A percentile compares a stretch with the other conserved stretches of the same genome.
Conservation (phyloP, 2,888 invertebrate genomes). For the Caenorhabditis macrosperma region DNA sequence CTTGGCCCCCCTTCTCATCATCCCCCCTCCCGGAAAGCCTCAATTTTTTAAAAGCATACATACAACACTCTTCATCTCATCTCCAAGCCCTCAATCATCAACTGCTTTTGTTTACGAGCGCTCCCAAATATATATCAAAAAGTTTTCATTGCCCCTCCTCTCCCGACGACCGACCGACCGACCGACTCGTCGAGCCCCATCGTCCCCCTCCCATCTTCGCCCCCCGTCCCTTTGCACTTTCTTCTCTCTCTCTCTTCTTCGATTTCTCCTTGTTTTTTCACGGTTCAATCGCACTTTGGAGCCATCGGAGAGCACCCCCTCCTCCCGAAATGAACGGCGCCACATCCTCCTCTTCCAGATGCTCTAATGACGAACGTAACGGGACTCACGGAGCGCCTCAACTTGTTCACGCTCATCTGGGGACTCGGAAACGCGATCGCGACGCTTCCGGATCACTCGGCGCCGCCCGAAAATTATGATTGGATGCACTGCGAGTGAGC, state of each 20-base stretch:
- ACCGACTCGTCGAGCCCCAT: too few species aligned
- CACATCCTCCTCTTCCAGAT: conserved; percentile 37
- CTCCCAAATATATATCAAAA: conserved; percentile 36
- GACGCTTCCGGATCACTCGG: conserved; percentile 30
- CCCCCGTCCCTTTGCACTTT: neutral
- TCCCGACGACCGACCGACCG: neutral
- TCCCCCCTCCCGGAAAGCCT: conserved; percentile 56
- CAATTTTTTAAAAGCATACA: conserved; percentile 56
- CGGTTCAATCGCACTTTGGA: neutral
- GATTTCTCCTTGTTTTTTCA: neutral
- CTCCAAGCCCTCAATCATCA: conserved; percentile 54
- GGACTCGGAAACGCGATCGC: conserved; percentile 60
- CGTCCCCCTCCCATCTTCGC: too few species aligned
- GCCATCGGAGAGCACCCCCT: neutral
- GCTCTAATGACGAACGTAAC: conserved; percentile 45
- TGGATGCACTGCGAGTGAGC: conserved; percentile 56
- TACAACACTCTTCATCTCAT: conserved; percentile 55
- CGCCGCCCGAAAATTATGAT: conserved; percentile 49
- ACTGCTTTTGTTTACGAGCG: conserved; percentile 51
- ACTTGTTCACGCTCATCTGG: conserved; percentile 64
- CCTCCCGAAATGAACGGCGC: too few species aligned
- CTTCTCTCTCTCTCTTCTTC: conserved; percentile 4
- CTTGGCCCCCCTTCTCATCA: conserved; percentile 27
- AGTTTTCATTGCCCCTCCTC: conserved; percentile 35
- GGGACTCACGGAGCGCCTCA: conserved; percentile 46